phyloP scores from a whole-genome alignment of 2,113 vertebrate genomes.

The Cinclus mexicanus region DNA sequence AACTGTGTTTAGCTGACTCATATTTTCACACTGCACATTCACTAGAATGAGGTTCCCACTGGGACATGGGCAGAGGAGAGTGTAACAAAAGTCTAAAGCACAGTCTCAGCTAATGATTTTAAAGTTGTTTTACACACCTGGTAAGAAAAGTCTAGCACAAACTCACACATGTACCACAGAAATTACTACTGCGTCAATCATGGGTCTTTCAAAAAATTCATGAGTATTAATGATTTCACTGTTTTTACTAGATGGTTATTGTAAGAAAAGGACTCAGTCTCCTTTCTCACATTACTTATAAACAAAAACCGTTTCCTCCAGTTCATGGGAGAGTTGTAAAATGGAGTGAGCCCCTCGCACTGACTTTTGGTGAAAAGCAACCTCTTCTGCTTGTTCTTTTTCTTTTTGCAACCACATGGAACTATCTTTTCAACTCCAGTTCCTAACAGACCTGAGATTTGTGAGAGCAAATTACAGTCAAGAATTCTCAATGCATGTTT shows the following conservation, averaged over 20 bases:
- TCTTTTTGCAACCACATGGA: background rate
- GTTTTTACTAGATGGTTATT: conserved; percentile 36
- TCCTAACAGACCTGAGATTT: background rate
- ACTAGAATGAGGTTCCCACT: background rate
- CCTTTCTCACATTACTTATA: conserved; percentile 46
- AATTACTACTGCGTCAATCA: conserved; percentile 16
- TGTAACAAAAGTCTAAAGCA: conserved; percentile 8
- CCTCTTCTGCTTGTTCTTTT: background rate
- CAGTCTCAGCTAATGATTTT: background rate
- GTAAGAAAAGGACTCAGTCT: conserved; percentile 44
- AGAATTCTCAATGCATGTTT: background rate
- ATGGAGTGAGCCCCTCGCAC: background rate
- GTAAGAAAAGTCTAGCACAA: background rate
- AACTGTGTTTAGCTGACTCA: background rate
- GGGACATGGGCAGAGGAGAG: background rate
- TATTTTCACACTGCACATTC: background rate
- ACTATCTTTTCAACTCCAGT: background rate
- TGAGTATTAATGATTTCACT: conserved; percentile 27
- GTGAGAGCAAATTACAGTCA: background rate
- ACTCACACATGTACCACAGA: background rate
- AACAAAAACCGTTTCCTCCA: conserved; percentile 29
- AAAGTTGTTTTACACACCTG: background rate
- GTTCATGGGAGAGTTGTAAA: background rate
- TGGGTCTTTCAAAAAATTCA: conserved; percentile 23
- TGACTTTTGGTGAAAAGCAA: conserved; percentile 8